These are phyloP conservation scores for Rhimphoctona megacephalus DNA, from an alignment of 2,888 invertebrate genomes.

Conservation along the genomic window DNA sequence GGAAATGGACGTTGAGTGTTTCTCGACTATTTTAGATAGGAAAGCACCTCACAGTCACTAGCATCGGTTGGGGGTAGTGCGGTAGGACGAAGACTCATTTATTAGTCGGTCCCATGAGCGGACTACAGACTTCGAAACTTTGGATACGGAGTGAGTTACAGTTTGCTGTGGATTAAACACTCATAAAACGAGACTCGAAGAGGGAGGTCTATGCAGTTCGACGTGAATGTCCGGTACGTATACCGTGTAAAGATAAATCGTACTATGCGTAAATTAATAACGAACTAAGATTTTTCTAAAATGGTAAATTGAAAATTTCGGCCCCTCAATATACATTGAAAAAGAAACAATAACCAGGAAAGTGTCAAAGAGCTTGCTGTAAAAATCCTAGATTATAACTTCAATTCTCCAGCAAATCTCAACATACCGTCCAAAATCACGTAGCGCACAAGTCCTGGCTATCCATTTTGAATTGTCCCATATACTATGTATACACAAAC, in stretches of 20 bases:
- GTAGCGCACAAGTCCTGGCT: not conserved
- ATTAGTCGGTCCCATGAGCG: constrained; percentile 64
- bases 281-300: not conserved
- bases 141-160: constrained; percentile 62
- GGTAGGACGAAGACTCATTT: constrained; percentile 55
- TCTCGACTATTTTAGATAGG: constrained; percentile 25
- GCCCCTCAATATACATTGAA: not conserved
- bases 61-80: not conserved
- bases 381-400: not conserved
- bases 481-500: not conserved
- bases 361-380: not conserved
- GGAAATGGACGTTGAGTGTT: constrained; percentile 64
- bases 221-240: constrained; percentile 42
- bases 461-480: not conserved
- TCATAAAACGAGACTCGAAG: constrained; percentile 54
- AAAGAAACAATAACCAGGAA: not conserved
- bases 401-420: not conserved
- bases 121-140: constrained; percentile 62
- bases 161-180: constrained; percentile 61
- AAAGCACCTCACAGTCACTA: constrained; percentile 44
- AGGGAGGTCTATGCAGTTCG: constrained; percentile 25
- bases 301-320: not conserved
- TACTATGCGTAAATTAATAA: not conserved
- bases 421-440: not conserved
- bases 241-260: not conserved